Evolutionary conservation across 2,113 vertebrate genomes (phyloP).

Genomic region (Sphyrna mokarran): DNA sequence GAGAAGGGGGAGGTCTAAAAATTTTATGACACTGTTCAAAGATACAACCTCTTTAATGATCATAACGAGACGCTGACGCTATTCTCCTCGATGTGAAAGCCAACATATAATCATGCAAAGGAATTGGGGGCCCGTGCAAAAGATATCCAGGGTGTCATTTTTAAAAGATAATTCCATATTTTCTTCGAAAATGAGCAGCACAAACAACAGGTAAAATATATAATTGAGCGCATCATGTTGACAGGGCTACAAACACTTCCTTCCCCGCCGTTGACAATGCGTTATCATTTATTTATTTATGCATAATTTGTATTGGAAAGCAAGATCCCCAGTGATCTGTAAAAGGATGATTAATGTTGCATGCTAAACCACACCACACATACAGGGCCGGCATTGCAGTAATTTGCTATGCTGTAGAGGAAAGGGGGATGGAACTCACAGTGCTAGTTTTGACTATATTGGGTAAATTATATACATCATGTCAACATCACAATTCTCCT

Average conservation of each 20-base stretch:
- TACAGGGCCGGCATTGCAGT: constrained; percentile 14
- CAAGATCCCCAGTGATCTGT: constrained; percentile 22
- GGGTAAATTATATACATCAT: not conserved
- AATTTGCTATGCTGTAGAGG: not conserved
- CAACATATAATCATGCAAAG: not conserved
- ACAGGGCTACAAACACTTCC: constrained; percentile 15
- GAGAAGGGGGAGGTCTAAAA: not conserved
- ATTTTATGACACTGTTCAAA: constrained; percentile 13
- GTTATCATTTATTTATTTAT: constrained; percentile 40
- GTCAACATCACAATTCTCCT: not conserved
- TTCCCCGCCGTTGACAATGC: constrained; percentile 16
- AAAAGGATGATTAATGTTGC: constrained; percentile 33
- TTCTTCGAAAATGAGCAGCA: constrained; percentile 25
- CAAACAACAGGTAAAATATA: constrained; percentile 29
- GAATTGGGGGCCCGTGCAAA: not conserved
- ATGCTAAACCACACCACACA: constrained; percentile 21
- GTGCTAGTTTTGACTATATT: not conserved
- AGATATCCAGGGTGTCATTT: not conserved
- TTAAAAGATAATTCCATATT: not conserved
- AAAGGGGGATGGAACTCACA: not conserved
- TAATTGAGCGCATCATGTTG: constrained; percentile 12
- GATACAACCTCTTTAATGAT: not conserved
- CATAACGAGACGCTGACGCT: not conserved
- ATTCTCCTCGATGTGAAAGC: not conserved
- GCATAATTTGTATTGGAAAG: constrained; percentile 37